Evolutionary conservation across 2,113 vertebrate species (phyloP).

Genomic region (Ageneiosus marmoratus): DNA sequence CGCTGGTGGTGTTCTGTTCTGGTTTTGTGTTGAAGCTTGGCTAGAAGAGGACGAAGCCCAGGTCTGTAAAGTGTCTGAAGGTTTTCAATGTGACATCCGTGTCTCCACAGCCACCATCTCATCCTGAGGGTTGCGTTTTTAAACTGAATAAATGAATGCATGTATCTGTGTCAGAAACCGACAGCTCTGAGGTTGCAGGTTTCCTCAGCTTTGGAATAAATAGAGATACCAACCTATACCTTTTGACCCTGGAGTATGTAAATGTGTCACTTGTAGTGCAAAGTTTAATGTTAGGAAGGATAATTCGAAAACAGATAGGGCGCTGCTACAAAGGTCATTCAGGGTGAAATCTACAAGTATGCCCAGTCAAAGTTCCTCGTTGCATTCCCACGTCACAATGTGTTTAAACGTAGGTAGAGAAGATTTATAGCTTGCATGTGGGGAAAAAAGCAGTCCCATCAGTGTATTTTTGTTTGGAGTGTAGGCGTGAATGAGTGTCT

Average conservation of each 20-base stretch:
- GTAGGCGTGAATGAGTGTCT: slow-evolving; percentile 51
- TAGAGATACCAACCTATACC: slow-evolving; percentile 45
- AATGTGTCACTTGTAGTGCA: slow-evolving; percentile 32
- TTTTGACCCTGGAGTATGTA: slow-evolving; percentile 36
- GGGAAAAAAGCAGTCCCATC: slow-evolving; percentile 41
- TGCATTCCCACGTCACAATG: slow-evolving; percentile 21
- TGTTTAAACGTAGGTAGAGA: neutral
- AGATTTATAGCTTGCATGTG: slow-evolving; percentile 36
- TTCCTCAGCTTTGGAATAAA: slow-evolving; percentile 55
- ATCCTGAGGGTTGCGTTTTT: slow-evolving; percentile 41
- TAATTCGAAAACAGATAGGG: slow-evolving; percentile 16
- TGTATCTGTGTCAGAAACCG: slow-evolving; percentile 56
- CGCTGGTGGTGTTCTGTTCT: slow-evolving; percentile 34
- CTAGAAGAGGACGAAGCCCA: slow-evolving; percentile 13
- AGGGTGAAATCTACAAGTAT: slow-evolving; percentile 44
- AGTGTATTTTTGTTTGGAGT: slow-evolving; percentile 46
- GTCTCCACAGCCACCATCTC: slow-evolving; percentile 9
- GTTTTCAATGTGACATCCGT: slow-evolving; percentile 10
- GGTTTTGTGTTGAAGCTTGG: slow-evolving; percentile 4
- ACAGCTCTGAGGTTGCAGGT: slow-evolving; percentile 49
- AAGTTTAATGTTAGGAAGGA: neutral
- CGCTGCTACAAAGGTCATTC: slow-evolving; percentile 5
- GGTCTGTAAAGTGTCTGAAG: slow-evolving; percentile 29
- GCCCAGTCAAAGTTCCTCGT: slow-evolving; percentile 27
- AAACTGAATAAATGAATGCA: slow-evolving; percentile 53